A percentile compares a stretch with the other conserved stretches of the same genome.
phyloP scores from a whole-genome alignment of 2,113 vertebrate species.

The Pholis gunnellus region DNA sequence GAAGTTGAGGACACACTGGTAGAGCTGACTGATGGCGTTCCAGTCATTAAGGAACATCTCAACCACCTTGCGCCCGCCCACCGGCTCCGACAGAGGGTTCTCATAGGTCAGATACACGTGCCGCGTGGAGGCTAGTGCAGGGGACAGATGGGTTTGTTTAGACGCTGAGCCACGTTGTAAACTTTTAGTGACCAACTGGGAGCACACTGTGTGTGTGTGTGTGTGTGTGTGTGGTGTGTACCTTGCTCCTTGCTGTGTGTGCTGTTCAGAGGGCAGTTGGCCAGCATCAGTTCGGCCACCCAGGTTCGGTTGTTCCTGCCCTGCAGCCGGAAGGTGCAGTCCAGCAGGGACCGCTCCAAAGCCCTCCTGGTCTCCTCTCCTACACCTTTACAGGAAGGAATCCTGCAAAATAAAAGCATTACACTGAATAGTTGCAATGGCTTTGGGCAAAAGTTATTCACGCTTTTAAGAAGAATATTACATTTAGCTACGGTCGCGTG shows the following conservation, averaged over 20 bases:
- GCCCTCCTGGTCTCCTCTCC: conserved; percentile 93
- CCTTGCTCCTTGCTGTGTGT: conserved; percentile 96
- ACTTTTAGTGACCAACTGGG: background rate
- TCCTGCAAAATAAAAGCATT: conserved; percentile 78
- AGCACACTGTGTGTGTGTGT: background rate
- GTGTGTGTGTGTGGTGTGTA: conserved; percentile 46
- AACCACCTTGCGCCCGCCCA: conserved; percentile 96
- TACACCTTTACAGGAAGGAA: conserved; percentile 94
- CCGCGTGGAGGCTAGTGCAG: conserved; percentile 88
- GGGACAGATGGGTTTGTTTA: conserved; percentile 35
- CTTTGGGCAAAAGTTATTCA: background rate
- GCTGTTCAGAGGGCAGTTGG: conserved; percentile 96
- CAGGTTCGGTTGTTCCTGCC: conserved; percentile 98
- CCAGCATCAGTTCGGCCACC: conserved; percentile 97
- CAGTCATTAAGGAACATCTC: conserved; percentile 99
- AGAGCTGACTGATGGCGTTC: conserved; percentile 95
- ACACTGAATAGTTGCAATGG: background rate
- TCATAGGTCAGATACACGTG: conserved; percentile 98
- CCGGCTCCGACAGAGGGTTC: conserved; percentile 96
- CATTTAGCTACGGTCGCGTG: background rate
- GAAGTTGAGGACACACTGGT: conserved; percentile 97
- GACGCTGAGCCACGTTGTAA: background rate
- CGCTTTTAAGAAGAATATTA: background rate
- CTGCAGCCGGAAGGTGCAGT: conserved; percentile 98
- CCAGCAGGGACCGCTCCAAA: conserved; percentile 93